A percentile compares a stretch with the other conserved stretches of the same genome.
These are phyloP conservation scores for Trinorchestia longiramus DNA, from an alignment of 1,140 invertebrate genomes.

Conservation along the genomic window DNA sequence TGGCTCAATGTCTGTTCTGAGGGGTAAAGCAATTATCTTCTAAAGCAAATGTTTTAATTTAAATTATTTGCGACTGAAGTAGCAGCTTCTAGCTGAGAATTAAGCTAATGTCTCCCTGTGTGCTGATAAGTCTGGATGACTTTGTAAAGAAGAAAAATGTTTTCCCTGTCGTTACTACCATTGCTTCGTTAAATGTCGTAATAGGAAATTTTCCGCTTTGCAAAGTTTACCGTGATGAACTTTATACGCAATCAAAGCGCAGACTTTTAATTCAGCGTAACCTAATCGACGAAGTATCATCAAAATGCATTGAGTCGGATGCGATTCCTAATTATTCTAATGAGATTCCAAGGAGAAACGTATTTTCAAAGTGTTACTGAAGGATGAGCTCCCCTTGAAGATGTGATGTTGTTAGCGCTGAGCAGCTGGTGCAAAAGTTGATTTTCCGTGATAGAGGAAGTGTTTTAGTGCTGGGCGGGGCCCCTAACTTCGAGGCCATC, in stretches of 20 bases:
- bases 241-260: background rate
- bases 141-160: background rate
- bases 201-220: background rate
- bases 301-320: slow-evolving; percentile 1
- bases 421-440: slow-evolving; percentile 20
- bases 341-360: background rate
- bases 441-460: slow-evolving; percentile 55
- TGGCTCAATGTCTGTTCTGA: background rate
- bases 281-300: background rate
- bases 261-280: background rate
- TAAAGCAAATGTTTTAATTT: background rate
- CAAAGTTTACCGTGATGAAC: background rate
- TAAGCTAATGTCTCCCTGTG: background rate
- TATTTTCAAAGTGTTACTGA: slow-evolving; percentile 26
- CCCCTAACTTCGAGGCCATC: slow-evolving; percentile 41
- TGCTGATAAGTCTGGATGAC: background rate
- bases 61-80: background rate
- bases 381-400: background rate
- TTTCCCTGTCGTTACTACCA: background rate
- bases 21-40: background rate
- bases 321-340: slow-evolving; percentile 23
- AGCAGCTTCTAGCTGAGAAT: background rate
- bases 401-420: background rate
- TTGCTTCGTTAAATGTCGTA: background rate
- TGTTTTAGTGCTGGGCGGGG: slow-evolving; percentile 48